phyloP scores from a whole-genome alignment of 1,140 invertebrate species.

The Stegodyphus dumicola region DNA sequence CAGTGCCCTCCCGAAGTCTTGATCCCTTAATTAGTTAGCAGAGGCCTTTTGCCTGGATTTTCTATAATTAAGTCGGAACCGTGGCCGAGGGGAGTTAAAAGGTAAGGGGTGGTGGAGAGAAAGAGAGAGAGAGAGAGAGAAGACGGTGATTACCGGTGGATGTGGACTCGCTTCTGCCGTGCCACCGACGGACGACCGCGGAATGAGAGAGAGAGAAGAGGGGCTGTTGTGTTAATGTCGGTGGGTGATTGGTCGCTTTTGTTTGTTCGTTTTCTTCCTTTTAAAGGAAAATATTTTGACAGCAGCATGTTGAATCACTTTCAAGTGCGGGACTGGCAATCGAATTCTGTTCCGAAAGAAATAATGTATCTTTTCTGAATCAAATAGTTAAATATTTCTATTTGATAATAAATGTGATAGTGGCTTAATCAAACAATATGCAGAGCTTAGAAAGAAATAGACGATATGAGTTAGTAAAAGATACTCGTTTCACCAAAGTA shows the following conservation, averaged over 20 bases:
- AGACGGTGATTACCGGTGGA: slow-evolving; percentile 30
- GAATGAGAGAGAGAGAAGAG: background rate
- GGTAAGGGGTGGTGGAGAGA: background rate
- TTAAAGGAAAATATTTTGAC: no score
- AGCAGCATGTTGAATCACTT: no score
- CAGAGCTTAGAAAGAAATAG: no score
- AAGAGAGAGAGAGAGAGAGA: slow-evolving; percentile 8
- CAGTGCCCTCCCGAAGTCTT: slow-evolving; percentile 35
- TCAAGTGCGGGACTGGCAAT: no score
- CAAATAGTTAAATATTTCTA: no score
- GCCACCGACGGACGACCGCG: background rate
- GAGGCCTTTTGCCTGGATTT: slow-evolving; percentile 47
- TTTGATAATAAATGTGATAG: no score
- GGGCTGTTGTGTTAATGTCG: background rate
- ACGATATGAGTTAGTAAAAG: no score
- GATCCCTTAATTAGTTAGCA: slow-evolving; percentile 57
- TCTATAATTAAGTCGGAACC: slow-evolving; percentile 57
- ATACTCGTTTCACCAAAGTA: no score
- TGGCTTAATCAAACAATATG: no score
- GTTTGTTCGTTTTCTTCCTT: background rate
- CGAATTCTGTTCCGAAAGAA: no score
- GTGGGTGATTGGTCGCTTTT: background rate
- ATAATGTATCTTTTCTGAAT: no score
- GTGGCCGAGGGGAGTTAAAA: background rate
- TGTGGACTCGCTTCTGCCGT: background rate